phyloP scores from a whole-genome alignment of 2,113 vertebrate genomes.

The Sapajus apella region DNA sequence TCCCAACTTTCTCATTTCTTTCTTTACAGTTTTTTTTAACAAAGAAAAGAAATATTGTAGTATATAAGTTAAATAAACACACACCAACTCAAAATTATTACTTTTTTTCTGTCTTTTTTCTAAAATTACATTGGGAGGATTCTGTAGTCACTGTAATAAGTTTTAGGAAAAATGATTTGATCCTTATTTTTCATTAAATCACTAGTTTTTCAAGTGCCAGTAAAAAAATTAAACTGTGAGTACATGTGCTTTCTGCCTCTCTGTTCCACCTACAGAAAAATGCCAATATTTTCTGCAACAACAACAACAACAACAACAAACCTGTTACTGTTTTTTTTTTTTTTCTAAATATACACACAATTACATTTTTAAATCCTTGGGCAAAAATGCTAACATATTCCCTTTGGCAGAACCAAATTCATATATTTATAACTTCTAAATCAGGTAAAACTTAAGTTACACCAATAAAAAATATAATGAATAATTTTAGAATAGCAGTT shows the following conservation, averaged over 20 bases:
- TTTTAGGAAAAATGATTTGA: constrained; percentile 27
- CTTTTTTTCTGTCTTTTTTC: neutral
- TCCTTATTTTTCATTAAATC: constrained; percentile 7
- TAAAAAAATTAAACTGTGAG: constrained; percentile 39
- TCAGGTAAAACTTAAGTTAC: neutral
- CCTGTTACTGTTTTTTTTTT: neutral
- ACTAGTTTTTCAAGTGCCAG: neutral
- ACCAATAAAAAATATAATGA: neutral
- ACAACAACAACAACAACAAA: neutral
- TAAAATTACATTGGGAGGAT: neutral
- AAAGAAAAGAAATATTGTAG: constrained; percentile 1
- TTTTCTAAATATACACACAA: neutral
- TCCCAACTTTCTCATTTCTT: constrained; percentile 1
- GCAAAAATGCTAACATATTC: neutral
- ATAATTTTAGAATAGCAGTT: neutral
- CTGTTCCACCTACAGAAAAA: neutral
- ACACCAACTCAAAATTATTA: neutral
- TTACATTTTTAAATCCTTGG: neutral
- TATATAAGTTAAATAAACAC: neutral
- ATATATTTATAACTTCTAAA: constrained; percentile 25
- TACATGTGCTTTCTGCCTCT: neutral
- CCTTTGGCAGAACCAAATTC: neutral
- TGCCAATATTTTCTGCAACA: constrained; percentile 19
- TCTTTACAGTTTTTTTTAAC: neutral
- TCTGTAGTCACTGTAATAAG: neutral